A percentile compares a stretch with the other conserved stretches of the same genome.
Evolutionary conservation across 2,888 invertebrate genomes (phyloP).

Genomic region (Lottia scabra): DNA sequence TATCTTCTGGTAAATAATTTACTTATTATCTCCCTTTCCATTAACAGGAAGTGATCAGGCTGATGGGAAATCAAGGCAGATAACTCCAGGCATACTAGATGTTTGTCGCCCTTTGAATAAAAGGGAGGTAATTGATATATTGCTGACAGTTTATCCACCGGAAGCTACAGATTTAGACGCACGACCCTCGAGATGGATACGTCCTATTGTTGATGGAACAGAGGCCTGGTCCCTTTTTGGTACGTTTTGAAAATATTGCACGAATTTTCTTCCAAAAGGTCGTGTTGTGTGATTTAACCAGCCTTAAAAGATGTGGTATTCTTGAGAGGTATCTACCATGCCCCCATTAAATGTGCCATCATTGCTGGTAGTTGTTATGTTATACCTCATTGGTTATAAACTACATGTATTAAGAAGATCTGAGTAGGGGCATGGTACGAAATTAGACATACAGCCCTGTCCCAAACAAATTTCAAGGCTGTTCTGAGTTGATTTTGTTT

Average conservation of each 20-base stretch:
- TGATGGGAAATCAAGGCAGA: neutral
- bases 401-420: too few species aligned
- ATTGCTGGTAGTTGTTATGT: too few species aligned
- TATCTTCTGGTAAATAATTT: neutral
- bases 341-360: too few species aligned
- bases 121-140: slow-evolving; percentile 53
- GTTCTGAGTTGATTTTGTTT: neutral
- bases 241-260: slow-evolving; percentile 24
- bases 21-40: neutral
- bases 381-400: too few species aligned
- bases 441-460: too few species aligned
- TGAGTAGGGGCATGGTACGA: too few species aligned
- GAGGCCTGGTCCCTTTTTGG: slow-evolving; percentile 62
- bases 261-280: too few species aligned
- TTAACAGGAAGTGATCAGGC: slow-evolving; percentile 16
- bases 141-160: slow-evolving; percentile 63
- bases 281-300: too few species aligned
- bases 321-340: too few species aligned
- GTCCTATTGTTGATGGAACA: slow-evolving; percentile 61
- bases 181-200: slow-evolving; percentile 61
- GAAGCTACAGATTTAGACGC: slow-evolving; percentile 48
- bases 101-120: slow-evolving; percentile 35
- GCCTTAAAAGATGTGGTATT: too few species aligned
- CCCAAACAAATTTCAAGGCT: too few species aligned
- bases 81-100: slow-evolving; percentile 13